Conservation (phyloP, 2,797 vertebrate genomes). For the Enteromius viviparus region DNA sequence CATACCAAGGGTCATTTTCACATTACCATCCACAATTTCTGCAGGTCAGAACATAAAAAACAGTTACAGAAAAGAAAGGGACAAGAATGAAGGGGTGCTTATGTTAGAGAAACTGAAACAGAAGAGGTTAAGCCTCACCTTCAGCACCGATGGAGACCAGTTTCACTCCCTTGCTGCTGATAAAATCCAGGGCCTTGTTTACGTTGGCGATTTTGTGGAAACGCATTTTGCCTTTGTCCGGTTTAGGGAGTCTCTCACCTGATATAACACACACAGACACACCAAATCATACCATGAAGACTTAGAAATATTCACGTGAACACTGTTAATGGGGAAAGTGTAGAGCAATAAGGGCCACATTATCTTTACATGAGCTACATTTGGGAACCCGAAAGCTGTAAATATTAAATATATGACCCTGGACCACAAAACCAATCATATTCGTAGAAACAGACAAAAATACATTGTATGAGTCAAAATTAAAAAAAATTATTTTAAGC, state of each 20-base stretch:
- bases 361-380: not conserved
- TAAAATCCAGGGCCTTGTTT: conserved; percentile 91
- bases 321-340: not conserved
- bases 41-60: conserved; percentile 18
- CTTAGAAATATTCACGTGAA: not conserved
- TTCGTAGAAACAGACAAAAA: too few species aligned
- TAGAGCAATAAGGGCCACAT: not conserved
- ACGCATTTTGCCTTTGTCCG: conserved; percentile 94
- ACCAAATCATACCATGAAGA: not conserved
- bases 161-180: conserved; percentile 91
- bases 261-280: not conserved
- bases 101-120: not conserved
- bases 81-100: not conserved
- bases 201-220: conserved; percentile 94
- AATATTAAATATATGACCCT: too few species aligned
- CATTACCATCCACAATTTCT: conserved; percentile 91
- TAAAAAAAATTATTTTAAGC: too few species aligned
- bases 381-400: not conserved
- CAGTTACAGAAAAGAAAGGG: not conserved
- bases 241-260: conserved; percentile 90
- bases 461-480: too few species aligned
- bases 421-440: too few species aligned
- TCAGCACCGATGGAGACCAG: conserved; percentile 91
- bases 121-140: conserved; percentile 69
- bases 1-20: conserved; percentile 93